Base-by-base conservation (phyloP, 2,113 vertebrate genomes). In the Poicephalus meyeri region DNA sequence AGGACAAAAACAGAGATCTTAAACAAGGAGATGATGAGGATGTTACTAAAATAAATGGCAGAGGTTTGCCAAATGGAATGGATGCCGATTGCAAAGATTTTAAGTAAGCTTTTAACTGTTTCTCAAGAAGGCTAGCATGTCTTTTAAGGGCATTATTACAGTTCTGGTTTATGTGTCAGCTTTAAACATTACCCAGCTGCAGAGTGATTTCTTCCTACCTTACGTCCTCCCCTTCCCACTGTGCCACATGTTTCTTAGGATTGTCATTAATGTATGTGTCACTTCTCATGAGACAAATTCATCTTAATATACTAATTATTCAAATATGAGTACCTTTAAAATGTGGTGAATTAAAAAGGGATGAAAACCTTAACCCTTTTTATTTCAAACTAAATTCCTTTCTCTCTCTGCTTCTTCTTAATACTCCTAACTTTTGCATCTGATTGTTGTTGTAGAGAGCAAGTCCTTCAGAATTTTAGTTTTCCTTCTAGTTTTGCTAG, bases 61-160 rank as follows among this genome's bases (percentile, higher is more conserved):
- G 99, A 98, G 98, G 98, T 97, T 98, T 99, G 91, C 98, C 99
- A 95, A 99, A 99, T 81, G 99, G 99, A 98, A 99, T 99, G 98
- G 99, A 99, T 97, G 98, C 99, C 89, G 99, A 99, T 98, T 99
- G 99, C 98, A 99, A 99, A 98, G 99, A 99, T 97, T 99, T 99
- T 98, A 99, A 99, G 99, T 99, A 99, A 98, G 98, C 96, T 93
- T 98, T 98, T 97, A 96, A 97, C 91, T 95, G 87, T 97, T 98
- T 98, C 88, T 98, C 78, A 26, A 97, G 95, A 97, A 97, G 93
- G 94, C 95, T 1, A 97, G 82, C 87, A 20, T 97, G 90, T 98
- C 83, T 97, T 86, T 98, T 93, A 89, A 98, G 93, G 93, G 93
- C 95, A 82, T 95, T 96, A 89, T 88, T 95, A 79, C 65, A 93